These are phyloP conservation scores for Lichenostomus cassidix DNA, from an alignment of 2,113 vertebrate species.

Conservation along the genomic window DNA sequence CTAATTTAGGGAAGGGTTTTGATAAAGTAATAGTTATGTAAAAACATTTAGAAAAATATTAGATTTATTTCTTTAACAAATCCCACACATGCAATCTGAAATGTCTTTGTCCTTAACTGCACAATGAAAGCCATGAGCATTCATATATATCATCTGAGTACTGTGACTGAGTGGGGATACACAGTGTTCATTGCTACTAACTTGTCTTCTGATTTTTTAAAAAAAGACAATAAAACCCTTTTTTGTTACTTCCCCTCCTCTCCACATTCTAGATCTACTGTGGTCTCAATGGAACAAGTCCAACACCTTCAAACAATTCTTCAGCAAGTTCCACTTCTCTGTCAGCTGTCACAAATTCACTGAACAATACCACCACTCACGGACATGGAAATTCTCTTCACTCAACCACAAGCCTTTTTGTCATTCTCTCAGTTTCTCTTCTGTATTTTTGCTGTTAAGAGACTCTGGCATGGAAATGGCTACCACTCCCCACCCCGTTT, in stretches of 20 bases:
- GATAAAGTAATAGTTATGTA: neutral
- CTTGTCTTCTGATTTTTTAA: neutral
- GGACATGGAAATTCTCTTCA: constrained; percentile 66
- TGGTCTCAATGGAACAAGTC: neutral
- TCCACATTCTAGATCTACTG: constrained; percentile 71
- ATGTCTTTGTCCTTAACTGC: neutral
- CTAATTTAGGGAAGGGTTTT: neutral
- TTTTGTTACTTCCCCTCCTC: neutral
- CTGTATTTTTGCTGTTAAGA: constrained; percentile 79
- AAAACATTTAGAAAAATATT: neutral
- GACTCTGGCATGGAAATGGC: constrained; percentile 71
- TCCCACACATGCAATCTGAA: neutral
- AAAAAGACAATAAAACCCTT: neutral
- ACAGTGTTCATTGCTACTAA: neutral
- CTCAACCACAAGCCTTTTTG: constrained; percentile 63
- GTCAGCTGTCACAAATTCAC: constrained; percentile 41
- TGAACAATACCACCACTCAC: constrained; percentile 63
- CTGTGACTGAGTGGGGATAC: neutral
- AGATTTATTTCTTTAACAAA: neutral
- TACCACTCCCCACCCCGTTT: constrained; percentile 51
- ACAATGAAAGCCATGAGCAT: neutral
- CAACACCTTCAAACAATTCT: constrained; percentile 7
- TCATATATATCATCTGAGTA: neutral
- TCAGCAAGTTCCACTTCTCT: constrained; percentile 22
- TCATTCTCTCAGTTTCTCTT: constrained; percentile 72